phyloP scores from a whole-genome alignment of 2,113 vertebrate species.

The Synodontis membranacea region DNA sequence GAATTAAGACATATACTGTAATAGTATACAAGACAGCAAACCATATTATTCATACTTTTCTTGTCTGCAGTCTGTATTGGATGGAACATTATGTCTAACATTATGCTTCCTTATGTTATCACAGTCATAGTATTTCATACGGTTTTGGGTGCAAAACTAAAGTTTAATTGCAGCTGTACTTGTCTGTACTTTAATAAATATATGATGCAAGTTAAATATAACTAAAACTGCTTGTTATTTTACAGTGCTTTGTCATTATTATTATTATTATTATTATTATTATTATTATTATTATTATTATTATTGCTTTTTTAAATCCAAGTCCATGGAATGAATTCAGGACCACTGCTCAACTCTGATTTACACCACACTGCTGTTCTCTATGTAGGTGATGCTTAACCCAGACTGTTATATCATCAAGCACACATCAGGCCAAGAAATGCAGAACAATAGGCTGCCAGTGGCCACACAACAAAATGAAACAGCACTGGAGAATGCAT shows the following conservation, averaged over 20 bases:
- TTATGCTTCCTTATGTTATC: not conserved
- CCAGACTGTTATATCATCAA: conserved; percentile 44
- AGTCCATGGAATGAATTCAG: conserved; percentile 7
- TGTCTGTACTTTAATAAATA: not conserved
- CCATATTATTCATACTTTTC: not conserved
- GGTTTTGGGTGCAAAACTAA: not conserved
- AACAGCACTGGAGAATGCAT: conserved; percentile 22
- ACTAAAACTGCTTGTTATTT: not conserved
- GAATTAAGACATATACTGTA: not conserved
- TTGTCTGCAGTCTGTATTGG: not conserved
- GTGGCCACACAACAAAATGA: conserved; percentile 40
- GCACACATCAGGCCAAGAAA: conserved; percentile 58
- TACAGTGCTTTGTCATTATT: not conserved
- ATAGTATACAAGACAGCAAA: not conserved
- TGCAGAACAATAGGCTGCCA: conserved; percentile 49
- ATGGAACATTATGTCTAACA: not conserved
- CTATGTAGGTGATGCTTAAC: conserved; percentile 39
- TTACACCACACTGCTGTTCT: conserved; percentile 63
- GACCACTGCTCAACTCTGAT: not conserved
- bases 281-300: too few relatives aligned
- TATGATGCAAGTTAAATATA: not conserved
- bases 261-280: too few relatives aligned
- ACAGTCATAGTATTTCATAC: not conserved
- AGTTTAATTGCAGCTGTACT: not conserved
- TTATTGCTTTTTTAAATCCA: conserved; percentile 14